Evolutionary conservation across 1,140 invertebrate genomes (phyloP).

Genomic region (Drosophila azteca): DNA sequence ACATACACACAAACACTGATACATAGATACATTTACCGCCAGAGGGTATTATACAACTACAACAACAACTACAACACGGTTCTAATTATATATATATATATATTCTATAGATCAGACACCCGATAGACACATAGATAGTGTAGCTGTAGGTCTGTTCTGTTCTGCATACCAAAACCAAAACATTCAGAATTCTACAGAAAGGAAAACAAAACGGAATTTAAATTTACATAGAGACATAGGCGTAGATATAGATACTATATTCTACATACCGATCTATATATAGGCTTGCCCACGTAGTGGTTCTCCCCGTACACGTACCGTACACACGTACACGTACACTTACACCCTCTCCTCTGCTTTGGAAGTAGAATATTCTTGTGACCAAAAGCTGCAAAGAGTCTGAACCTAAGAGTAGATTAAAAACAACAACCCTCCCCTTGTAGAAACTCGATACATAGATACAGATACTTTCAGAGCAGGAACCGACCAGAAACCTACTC

Average conservation of each 20-base stretch:
- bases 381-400: slow-evolving; percentile 75
- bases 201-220: slow-evolving; percentile 15
- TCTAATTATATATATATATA: slow-evolving; percentile 34
- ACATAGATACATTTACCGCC: neutral
- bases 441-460: slow-evolving; percentile 27
- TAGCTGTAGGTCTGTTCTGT: slow-evolving; percentile 23
- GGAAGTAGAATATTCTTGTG: slow-evolving; percentile 58
- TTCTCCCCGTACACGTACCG: slow-evolving; percentile 19
- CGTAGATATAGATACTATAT: slow-evolving; percentile 11
- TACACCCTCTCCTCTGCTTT: slow-evolving; percentile 1
- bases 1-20: neutral
- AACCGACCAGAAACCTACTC: slow-evolving; percentile 25
- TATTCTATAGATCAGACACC: slow-evolving; percentile 1
- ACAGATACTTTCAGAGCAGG: slow-evolving; percentile 14
- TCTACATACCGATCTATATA: slow-evolving; percentile 37
- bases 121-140: slow-evolving; percentile 8
- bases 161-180: slow-evolving; percentile 24
- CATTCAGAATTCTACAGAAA: slow-evolving; percentile 2
- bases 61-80: neutral
- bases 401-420: slow-evolving; percentile 74
- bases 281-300: slow-evolving; percentile 32
- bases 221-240: slow-evolving; percentile 1
- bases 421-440: neutral
- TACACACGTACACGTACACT: slow-evolving; percentile 16
- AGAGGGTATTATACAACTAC: neutral